These are phyloP conservation scores for Boloria selene DNA, from an alignment of 2,888 invertebrate species.

Conservation along the genomic window DNA sequence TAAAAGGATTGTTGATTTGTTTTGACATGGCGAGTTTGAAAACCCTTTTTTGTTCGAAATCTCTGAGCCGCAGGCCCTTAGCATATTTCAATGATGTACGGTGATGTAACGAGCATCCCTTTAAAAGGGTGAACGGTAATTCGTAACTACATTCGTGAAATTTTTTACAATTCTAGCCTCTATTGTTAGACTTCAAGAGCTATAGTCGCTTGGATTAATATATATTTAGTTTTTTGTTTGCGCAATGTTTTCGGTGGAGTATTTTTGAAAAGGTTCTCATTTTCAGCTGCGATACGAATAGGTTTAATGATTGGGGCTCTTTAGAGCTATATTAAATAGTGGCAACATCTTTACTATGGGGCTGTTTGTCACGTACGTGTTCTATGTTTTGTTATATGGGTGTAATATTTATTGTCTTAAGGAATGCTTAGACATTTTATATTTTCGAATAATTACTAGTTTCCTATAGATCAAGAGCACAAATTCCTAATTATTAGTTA, in stretches of 20 bases:
- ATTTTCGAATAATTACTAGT: no score
- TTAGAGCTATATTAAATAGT: slow-evolving; percentile 35
- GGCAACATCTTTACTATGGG: slow-evolving; percentile 18
- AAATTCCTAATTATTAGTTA: no score
- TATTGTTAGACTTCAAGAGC: slow-evolving; percentile 29
- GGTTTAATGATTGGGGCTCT: slow-evolving; percentile 43
- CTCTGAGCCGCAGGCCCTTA: slow-evolving; percentile 47
- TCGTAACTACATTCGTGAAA: slow-evolving; percentile 41
- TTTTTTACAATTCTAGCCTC: slow-evolving; percentile 33
- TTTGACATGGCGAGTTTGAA: slow-evolving; percentile 46
- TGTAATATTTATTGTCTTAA: background rate
- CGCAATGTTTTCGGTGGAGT: slow-evolving; percentile 29
- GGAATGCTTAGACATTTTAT: no score
- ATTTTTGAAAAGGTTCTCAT: slow-evolving; percentile 44
- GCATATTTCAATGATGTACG: slow-evolving; percentile 59
- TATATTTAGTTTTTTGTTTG: slow-evolving; percentile 21
- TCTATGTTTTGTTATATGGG: background rate
- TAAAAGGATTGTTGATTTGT: slow-evolving; percentile 44
- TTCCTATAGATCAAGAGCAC: no score
- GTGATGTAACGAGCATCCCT: slow-evolving; percentile 52
- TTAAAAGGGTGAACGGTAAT: slow-evolving; percentile 50
- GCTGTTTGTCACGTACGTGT: slow-evolving; percentile 33
- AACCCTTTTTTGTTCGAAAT: slow-evolving; percentile 47
- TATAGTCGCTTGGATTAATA: slow-evolving; percentile 35
- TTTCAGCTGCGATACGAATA: slow-evolving; percentile 43